Percentiles rank a stretch among this genome's conserved stretches.
Conservation (phyloP, 1,140 invertebrate genomes). For the Bombus impatiens region DNA sequence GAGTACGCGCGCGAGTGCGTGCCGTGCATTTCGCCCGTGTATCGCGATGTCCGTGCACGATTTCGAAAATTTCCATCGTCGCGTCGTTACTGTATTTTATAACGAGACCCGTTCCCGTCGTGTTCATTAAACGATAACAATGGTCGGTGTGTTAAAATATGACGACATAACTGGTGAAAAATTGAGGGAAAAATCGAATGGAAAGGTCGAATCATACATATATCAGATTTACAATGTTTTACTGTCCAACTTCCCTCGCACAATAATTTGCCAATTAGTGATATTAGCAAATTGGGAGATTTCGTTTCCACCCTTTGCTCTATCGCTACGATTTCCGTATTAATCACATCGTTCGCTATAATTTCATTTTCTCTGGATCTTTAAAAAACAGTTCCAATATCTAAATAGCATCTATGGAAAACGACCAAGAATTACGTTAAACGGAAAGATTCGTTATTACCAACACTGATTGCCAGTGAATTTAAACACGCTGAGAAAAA, state of each 20-base stretch:
- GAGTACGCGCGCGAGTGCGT: slow-evolving; percentile 11
- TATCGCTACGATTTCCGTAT: too few relatives aligned
- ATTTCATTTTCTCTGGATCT: too few relatives aligned
- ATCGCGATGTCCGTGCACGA: slow-evolving; percentile 14
- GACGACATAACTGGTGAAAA: neutral
- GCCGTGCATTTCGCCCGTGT: slow-evolving; percentile 4
- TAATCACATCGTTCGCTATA: too few relatives aligned
- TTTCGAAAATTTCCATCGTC: slow-evolving; percentile 31
- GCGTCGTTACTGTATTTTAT: slow-evolving; percentile 19
- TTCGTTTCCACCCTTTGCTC: too few relatives aligned
- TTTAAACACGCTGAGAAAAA: too few relatives aligned
- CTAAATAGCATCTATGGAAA: too few relatives aligned
- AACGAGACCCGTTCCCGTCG: neutral
- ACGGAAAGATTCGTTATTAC: too few relatives aligned
- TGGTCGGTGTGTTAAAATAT: neutral
- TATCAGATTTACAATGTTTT: neutral
- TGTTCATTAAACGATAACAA: slow-evolving; percentile 30
- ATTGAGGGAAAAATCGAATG: neutral
- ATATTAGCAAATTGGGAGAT: neutral
- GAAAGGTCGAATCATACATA: neutral
- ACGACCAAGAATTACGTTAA: too few relatives aligned
- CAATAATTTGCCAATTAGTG: neutral
- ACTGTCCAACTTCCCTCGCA: neutral
- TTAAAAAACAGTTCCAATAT: too few relatives aligned
- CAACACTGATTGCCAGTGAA: too few relatives aligned